Base-by-base conservation (phyloP, 1,140 invertebrate genomes). In the Drosophila bocki region DNA sequence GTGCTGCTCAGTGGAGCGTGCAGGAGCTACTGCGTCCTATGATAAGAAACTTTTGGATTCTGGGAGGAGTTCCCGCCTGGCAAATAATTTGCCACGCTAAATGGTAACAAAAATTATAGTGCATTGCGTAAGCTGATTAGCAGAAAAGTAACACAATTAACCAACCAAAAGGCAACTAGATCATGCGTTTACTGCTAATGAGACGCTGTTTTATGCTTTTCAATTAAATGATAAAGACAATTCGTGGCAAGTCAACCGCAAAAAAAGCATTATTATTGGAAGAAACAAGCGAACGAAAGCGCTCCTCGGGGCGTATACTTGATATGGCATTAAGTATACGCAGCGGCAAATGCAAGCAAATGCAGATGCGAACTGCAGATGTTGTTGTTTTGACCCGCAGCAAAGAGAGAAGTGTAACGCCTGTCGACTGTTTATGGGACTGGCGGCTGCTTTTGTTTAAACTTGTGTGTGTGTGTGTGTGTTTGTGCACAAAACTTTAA, bases 381-480 rank as follows among this genome's bases (percentile, higher is more conserved):
- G 74, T 35, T 75, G 26, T 29, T 60, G 41, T 33, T 48, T 87
- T 82, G 84, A 87, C 84, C 84, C 78, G 80, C 45, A 48, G 22
- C 42, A 17, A n/a, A 67, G 17, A 39, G 53, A 7, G 80, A 84
- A 84, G 80, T 81, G 80, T 64, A 75, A 77, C 75, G 81, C 75
- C 81, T 81, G 85, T 85, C 80, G 85, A 88, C 85, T 88, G 85
- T 88, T 90, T 90, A 90, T 90, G 85, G 87, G 85, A 79, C 85
- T 88, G 85, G 85, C 86, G 85, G 85, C 85, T 81, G 85, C 85
- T 90, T 88, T 88, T 88, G 85, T 88, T 88, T 88, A 88, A 88
- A 88, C 78, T 88, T 88, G 84, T 90, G 84, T 84, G 84, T 69
- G 53, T 59, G 48, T 22, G 22, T 22, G 22, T 22, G 22, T 22